phyloP scores from a whole-genome alignment of 2,888 invertebrate species.

The Chesias legatella region DNA sequence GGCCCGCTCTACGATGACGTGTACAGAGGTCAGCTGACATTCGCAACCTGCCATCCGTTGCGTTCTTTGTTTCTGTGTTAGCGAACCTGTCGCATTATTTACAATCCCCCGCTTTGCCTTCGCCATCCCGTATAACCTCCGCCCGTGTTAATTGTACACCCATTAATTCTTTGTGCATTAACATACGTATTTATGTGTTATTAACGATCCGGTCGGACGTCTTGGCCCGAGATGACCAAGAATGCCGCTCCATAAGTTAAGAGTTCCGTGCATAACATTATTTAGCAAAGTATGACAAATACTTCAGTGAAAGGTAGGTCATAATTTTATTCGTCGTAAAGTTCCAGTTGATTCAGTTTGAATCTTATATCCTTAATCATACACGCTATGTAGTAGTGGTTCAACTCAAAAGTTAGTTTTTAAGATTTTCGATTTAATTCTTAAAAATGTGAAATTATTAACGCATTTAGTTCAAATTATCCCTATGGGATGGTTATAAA shows the following conservation, averaged over 20 bases:
- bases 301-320: constrained; percentile 35
- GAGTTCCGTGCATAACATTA: constrained; percentile 24
- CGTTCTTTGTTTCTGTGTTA: constrained; percentile 49
- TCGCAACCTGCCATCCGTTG: constrained; percentile 41
- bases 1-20: constrained; percentile 84
- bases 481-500: too few relatives aligned
- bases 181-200: constrained; percentile 30
- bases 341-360: constrained; percentile 16
- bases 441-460: too few relatives aligned
- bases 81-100: constrained; percentile 33
- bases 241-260: constrained; percentile 31
- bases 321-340: constrained; percentile 23
- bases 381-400: too few relatives aligned
- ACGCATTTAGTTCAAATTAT: too few relatives aligned
- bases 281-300: constrained; percentile 36
- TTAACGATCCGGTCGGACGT: constrained; percentile 30
- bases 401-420: too few relatives aligned
- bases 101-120: constrained; percentile 17
- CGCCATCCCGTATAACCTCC: neutral
- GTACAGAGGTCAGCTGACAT: constrained; percentile 81
- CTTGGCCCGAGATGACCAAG: constrained; percentile 28
- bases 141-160: constrained; percentile 22
- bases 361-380: neutral
- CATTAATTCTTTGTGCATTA: constrained; percentile 28
- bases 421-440: too few relatives aligned